These are phyloP conservation scores for Catocala sponsa DNA, from an alignment of 2,888 invertebrate genomes.

Conservation along the genomic window DNA sequence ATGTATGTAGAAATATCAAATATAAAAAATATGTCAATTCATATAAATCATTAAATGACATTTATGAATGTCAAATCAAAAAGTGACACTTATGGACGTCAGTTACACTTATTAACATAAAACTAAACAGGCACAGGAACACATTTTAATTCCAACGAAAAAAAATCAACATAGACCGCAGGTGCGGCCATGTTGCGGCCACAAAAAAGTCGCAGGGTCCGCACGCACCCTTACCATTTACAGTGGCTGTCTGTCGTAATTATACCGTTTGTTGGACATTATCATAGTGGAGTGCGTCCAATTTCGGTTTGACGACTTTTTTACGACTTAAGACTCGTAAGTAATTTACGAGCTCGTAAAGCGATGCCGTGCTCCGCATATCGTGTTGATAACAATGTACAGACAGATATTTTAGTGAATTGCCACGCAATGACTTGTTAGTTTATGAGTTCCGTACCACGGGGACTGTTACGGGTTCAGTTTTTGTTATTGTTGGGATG, in stretches of 20 bases:
- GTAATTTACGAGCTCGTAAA: conserved; percentile 82
- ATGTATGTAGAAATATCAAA: no score
- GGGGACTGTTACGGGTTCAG: conserved; percentile 6
- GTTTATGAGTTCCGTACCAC: conserved; percentile 17
- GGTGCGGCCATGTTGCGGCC: conserved; percentile 32
- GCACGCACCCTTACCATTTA: conserved; percentile 40
- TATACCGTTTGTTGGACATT: conserved; percentile 78
- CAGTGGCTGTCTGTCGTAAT: conserved; percentile 57
- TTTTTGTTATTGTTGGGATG: conserved; percentile 3
- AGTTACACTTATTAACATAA: no score
- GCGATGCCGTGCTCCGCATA: conserved; percentile 51
- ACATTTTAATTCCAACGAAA: no score
- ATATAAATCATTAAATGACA: no score
- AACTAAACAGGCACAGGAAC: no score
- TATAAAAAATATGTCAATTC: no score
- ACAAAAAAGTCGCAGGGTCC: conserved; percentile 30
- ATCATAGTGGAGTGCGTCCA: conserved; percentile 83
- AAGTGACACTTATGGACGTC: no score
- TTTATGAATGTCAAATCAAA: no score
- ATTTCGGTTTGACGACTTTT: conserved; percentile 84
- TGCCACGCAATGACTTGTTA: conserved; percentile 28
- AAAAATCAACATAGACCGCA: conserved; percentile 12
- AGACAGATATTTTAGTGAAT: conserved; percentile 47
- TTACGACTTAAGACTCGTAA: conserved; percentile 81
- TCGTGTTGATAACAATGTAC: conserved; percentile 64